Percentiles rank a stretch among this genome's conserved stretches.
Evolutionary conservation across 2,797 vertebrate genomes (phyloP).

Genomic region (Enteromius radiatus): DNA sequence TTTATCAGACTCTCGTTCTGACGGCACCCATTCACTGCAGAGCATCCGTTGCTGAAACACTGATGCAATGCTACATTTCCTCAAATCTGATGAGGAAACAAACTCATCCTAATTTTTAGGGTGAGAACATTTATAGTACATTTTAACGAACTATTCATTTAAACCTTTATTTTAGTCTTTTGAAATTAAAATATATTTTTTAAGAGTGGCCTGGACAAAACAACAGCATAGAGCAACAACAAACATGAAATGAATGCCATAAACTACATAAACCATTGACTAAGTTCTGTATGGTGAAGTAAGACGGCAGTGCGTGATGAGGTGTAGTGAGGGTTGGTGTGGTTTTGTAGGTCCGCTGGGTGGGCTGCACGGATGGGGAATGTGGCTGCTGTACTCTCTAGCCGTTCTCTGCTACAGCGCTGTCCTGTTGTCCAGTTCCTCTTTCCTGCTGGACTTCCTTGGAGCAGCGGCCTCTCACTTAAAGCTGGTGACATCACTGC

Average conservation of each 20-base stretch:
- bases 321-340: not conserved
- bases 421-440: constrained; percentile 60
- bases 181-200: too few species aligned
- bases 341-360: constrained; percentile 58
- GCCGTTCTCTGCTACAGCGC: constrained; percentile 61
- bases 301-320: not conserved
- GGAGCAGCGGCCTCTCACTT: constrained; percentile 44
- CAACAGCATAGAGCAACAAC: too few species aligned
- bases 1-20: not conserved
- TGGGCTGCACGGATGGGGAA: constrained; percentile 55
- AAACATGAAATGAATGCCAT: too few species aligned
- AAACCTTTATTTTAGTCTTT: not conserved
- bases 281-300: not conserved
- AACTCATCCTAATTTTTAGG: not conserved
- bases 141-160: not conserved
- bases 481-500: constrained; percentile 51
- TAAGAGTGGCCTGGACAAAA: too few species aligned
- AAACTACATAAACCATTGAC: too few species aligned
- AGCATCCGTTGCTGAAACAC: not conserved
- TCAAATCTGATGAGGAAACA: not conserved
- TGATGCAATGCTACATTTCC: not conserved
- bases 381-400: constrained; percentile 60
- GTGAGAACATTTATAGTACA: not conserved
- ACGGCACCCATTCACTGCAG: not conserved
- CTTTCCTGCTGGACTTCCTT: constrained; percentile 68